Percentiles rank a stretch among this genome's conserved stretches.
These are phyloP conservation scores for Oncorhynchus mykiss DNA, from an alignment of 2,113 vertebrate genomes.

Conservation along the genomic window DNA sequence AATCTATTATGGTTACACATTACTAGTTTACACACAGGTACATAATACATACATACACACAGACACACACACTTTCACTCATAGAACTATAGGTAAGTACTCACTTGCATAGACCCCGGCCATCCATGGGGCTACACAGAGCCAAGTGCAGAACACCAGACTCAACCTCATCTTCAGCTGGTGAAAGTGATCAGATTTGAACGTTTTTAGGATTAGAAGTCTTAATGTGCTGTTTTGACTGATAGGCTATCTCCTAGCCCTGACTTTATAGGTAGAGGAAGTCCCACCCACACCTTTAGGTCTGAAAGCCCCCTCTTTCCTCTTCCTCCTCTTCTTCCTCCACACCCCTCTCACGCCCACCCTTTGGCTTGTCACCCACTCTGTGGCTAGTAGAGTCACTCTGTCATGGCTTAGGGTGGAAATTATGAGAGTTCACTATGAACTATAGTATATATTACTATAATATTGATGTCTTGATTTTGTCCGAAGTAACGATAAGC, in stretches of 20 bases:
- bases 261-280: conserved; percentile 34
- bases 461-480: no score
- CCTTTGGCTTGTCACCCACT: not conserved
- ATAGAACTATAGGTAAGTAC: conserved; percentile 21
- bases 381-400: not conserved
- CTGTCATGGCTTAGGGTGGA: conserved; percentile 28
- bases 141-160: conserved; percentile 22
- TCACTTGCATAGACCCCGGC: conserved; percentile 45
- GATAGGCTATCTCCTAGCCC: not conserved
- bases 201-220: no score
- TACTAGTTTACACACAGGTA: not conserved
- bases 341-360: conserved; percentile 11
- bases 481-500: no score
- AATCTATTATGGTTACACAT: not conserved
- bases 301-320: not conserved
- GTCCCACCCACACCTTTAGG: not conserved
- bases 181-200: not conserved
- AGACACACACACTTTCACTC: not conserved
- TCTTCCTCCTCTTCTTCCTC: conserved; percentile 1
- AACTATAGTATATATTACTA: no score
- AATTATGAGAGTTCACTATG: conserved; percentile 35
- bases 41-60: not conserved
- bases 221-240: conserved; percentile 3
- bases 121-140: conserved; percentile 42
- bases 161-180: conserved; percentile 39